Conservation (phyloP, 2,797 vertebrate genomes). For the Coregonus sp. region DNA sequence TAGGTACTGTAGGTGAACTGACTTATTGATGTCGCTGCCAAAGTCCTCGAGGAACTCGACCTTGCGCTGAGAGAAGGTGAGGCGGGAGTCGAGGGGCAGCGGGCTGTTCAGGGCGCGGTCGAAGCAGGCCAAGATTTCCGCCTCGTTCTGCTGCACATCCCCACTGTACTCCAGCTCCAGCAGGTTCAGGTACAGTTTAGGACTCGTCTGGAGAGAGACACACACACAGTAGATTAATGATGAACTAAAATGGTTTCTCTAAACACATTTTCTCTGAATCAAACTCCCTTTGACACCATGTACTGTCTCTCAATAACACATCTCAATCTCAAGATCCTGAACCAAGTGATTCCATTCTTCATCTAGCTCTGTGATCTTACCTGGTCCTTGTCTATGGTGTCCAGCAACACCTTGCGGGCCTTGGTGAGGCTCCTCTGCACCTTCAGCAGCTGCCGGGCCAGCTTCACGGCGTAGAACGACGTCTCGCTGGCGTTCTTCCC, state of each 20-base stretch:
- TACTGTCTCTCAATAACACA: neutral
- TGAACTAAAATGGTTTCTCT: neutral
- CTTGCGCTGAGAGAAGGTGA: conserved; percentile 94
- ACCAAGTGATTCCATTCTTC: neutral
- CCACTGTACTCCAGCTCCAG: conserved; percentile 93
- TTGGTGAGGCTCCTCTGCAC: conserved; percentile 88
- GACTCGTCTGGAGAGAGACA: conserved; percentile 78
- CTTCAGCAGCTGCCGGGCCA: conserved; percentile 90
- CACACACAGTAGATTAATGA: neutral
- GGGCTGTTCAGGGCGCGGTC: conserved; percentile 87
- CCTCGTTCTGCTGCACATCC: conserved; percentile 90
- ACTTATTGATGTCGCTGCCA: conserved; percentile 92
- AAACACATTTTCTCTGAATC: neutral
- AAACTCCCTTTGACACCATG: no score
- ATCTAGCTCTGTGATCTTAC: conserved; percentile 60
- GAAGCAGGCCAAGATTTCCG: conserved; percentile 90
- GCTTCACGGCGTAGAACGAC: conserved; percentile 93
- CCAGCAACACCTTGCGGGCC: conserved; percentile 91
- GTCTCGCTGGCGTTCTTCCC: conserved; percentile 81
- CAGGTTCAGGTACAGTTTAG: conserved; percentile 93
- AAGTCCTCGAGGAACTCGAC: conserved; percentile 98
- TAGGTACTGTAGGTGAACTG: conserved; percentile 57
- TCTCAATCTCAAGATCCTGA: neutral
- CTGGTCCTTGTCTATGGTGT: conserved; percentile 93
- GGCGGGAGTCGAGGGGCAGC: conserved; percentile 85